Evolutionary conservation across 2,797 vertebrate genomes (phyloP).

Genomic region (Octomys mimax): DNA sequence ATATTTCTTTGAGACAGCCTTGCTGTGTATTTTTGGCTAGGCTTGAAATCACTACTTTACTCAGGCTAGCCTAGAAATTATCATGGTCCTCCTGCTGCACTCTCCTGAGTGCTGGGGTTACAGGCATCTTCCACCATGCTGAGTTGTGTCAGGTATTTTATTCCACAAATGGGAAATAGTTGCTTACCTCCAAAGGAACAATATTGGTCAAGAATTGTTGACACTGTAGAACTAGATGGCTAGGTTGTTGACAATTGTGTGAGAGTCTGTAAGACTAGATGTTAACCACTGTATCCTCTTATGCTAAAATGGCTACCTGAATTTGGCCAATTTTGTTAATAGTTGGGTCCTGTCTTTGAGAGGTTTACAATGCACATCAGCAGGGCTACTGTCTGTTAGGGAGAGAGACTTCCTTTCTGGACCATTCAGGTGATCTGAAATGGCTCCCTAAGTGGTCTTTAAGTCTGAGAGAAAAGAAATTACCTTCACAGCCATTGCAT

Average conservation of each 20-base stretch:
- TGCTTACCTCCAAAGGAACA: background rate
- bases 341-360: conserved; percentile 6
- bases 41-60: background rate
- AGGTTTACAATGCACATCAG: background rate
- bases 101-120: background rate
- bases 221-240: background rate
- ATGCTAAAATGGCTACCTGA: background rate
- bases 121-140: background rate
- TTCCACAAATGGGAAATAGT: background rate
- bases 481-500: background rate
- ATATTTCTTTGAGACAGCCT: background rate
- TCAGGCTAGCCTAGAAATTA: background rate
- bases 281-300: background rate
- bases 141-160: background rate
- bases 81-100: background rate
- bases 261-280: background rate
- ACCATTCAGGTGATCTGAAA: background rate
- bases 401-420: background rate
- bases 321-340: background rate
- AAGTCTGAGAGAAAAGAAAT: background rate
- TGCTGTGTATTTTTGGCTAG: background rate
- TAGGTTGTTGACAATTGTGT: background rate
- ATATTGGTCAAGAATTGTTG: conserved; percentile 10
- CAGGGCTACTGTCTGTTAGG: background rate
- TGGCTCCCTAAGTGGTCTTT: background rate